Evolutionary conservation across 2,797 vertebrate genomes (phyloP), one percentile per base, ranked within the genome.

Genomic region (Clarias laeviceps): DNA sequence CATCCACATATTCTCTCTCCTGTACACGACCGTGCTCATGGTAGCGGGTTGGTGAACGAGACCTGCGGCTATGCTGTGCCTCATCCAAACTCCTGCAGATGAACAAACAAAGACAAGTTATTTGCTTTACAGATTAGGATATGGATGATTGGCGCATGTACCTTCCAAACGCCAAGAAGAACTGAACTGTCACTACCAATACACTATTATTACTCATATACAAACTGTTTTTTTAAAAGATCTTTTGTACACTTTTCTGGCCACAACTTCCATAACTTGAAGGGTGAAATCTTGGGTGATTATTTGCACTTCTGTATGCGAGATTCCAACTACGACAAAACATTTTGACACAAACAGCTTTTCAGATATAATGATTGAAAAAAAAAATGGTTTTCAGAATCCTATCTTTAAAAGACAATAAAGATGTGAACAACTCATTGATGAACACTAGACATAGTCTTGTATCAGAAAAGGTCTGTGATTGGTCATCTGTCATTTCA

Each of bases 61-160:
- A 98, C 90, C 97, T 96, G 90, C 97, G 96, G 87, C 93, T 93
- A 88, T 97, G 97, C 94, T 97, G 96, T 93, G 97, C 97, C 95
- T 99, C 98, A 93, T 99, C 98, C 94, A 99, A 94, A 95, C 98
- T 99, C 97, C 98, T 99, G 65, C n/a, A 59, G 9, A 70, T 50
- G 73, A 59, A 86, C 34, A 69, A 18, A 80, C 73, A 76, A 11
- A 80, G 72, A 29, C 20, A 82, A 15, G n/a, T 50, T 32, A 80
- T 1, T 66, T 68, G 40, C 54, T 56, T 22, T 65, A 5, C 12
- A 61, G 32, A 37, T 78, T n/a, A 78, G 56, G 5, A 34, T 59
- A 22, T 45, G 24, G 59, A 64, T 64, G 6, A 64, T 59, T 3
- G 50, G 5, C 11, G 9, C 50, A 59, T 32, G 29, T 12, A 34